A percentile compares a stretch with the other conserved stretches of the same genome.
phyloP scores from a whole-genome alignment of 1,140 invertebrate species.

The Eufriesea mexicana region DNA sequence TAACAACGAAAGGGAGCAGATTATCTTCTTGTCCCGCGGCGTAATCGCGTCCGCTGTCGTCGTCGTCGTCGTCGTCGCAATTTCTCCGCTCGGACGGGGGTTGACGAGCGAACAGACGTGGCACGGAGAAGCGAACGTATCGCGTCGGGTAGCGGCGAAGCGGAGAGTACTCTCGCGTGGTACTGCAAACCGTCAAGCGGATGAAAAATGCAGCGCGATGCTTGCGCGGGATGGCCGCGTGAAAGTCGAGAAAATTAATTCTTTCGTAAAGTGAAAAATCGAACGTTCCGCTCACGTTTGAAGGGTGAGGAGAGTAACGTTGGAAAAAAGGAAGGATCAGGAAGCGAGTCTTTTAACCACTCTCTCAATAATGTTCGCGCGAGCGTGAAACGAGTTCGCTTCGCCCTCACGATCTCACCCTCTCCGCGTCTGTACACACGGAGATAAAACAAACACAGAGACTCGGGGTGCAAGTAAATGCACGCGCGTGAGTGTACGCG shows the following conservation, averaged over 20 bases:
- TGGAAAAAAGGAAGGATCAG: constrained; percentile 27
- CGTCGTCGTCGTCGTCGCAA: background rate
- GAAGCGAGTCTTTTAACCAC: constrained; percentile 50
- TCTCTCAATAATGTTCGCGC: constrained; percentile 71
- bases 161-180: background rate
- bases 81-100: background rate
- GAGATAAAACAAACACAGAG: constrained; percentile 6
- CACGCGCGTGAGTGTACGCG: background rate
- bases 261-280: constrained; percentile 46
- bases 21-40: background rate
- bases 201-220: constrained; percentile 24
- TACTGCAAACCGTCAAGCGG: too few relatives aligned
- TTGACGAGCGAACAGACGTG: background rate
- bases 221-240: background rate
- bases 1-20: background rate
- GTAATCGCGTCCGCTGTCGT: background rate
- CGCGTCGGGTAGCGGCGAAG: background rate
- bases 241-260: constrained; percentile 36
- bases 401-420: constrained; percentile 20
- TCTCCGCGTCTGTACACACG: constrained; percentile 15
- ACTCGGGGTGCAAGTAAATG: background rate
- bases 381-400: constrained; percentile 73
- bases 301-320: background rate
- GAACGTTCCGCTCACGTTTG: constrained; percentile 27
- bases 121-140: background rate